Base-by-base conservation (phyloP, 2,888 invertebrate genomes). In the Ctena decussata region DNA sequence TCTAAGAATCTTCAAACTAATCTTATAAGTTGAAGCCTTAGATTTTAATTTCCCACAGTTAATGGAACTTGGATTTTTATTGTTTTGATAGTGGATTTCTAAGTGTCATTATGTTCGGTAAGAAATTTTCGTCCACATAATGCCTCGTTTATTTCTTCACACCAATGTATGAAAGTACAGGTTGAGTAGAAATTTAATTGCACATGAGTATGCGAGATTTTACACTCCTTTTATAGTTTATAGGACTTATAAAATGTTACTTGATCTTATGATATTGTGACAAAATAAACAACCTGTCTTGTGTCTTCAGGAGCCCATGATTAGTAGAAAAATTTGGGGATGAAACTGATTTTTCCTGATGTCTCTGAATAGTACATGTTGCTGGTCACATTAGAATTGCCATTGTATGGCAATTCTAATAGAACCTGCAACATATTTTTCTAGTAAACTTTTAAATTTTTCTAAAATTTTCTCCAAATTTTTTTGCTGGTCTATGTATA, bases 161-260 rank as follows among this genome's bases (percentile, higher is more conserved):
- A 65, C 65, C 21, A 21, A 30, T 12, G 65, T 65, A 6, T 5
- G 18, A 65, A 65, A 35, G 65, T 65, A 65, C 65, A 65, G 18
- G 21, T 65, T 65, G 24, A 65, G 32, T n/a, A 35, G 35, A 65
- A 65, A 35, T 65, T 65, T 65, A 65, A 65, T 32, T 65, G 65
- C 65, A 65, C 65, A 65, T 65, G 65, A 65, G 35, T 65, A 65
- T 65, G 65, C 6, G 65, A 65, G 65, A 65, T 65, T 35, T 65
- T 18, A 35, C 65, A 65, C 65, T 32, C 65, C 65, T 27, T 65
- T 65, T 35, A 65, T 57, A 65, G 3, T 6, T 35, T 35, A 65
- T 18, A 30, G 18, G 11, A 18, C 35, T 65, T 65, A 65, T 65
- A 65, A 65, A 65, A 35, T 65, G 18, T 65, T 35, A 65, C 35